These are phyloP conservation scores for Zaprionus davidi DNA, from an alignment of 1,140 invertebrate species.

Conservation along the genomic window DNA sequence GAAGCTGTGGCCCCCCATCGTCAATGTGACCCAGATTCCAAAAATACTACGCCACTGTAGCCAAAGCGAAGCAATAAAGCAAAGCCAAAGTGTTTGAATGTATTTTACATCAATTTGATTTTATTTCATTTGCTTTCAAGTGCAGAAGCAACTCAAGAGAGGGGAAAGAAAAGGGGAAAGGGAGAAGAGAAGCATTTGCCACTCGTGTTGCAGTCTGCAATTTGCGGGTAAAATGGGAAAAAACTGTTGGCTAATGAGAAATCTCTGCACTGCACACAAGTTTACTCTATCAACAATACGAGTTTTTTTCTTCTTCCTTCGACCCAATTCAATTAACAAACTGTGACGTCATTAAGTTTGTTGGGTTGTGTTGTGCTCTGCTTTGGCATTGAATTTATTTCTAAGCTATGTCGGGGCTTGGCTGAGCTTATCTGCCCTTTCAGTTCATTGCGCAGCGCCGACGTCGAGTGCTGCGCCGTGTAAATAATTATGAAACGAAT, in stretches of 20 bases:
- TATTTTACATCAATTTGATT: conserved; percentile 56
- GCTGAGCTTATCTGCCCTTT: conserved; percentile 34
- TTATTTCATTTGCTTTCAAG: conserved; percentile 44
- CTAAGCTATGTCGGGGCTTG: conserved; percentile 10
- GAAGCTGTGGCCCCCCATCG: conserved; percentile 10
- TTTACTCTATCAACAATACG: conserved; percentile 18
- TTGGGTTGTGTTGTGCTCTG: not conserved
- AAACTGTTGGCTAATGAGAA: conserved; percentile 43
- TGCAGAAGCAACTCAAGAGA: conserved; percentile 18
- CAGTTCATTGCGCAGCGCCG: conserved; percentile 33
- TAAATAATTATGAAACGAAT: conserved; percentile 38
- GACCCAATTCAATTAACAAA: conserved; percentile 45
- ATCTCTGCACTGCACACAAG: conserved; percentile 9
- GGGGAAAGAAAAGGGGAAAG: not conserved
- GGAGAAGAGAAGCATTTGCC: not conserved
- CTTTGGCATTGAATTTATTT: conserved; percentile 45
- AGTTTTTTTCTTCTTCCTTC: not conserved
- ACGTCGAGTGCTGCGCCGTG: conserved; percentile 16
- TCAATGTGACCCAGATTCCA: conserved; percentile 48
- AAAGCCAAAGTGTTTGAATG: conserved; percentile 51
- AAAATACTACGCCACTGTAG: conserved; percentile 33
- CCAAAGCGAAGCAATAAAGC: conserved; percentile 32
- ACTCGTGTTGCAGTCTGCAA: conserved; percentile 21
- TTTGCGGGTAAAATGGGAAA: conserved; percentile 20
- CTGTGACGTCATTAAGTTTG: conserved; percentile 18